These are phyloP conservation scores for Echeneis naucrates DNA, from an alignment of 2,797 vertebrate genomes.

Conservation along the genomic window DNA sequence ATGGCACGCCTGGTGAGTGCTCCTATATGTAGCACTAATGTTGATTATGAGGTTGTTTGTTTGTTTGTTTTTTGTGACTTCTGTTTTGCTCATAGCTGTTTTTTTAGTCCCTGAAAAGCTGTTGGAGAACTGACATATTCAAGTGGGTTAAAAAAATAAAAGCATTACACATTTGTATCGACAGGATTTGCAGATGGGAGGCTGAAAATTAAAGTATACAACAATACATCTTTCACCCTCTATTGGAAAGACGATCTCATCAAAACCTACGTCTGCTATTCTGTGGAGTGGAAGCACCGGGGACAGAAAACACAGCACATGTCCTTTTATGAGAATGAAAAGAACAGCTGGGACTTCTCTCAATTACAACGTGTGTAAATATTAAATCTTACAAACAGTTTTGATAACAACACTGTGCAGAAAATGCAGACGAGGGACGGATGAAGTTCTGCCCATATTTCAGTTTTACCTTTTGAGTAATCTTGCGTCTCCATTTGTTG, in stretches of 20 bases:
- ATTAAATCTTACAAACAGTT: background rate
- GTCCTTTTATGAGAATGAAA: conserved; percentile 57
- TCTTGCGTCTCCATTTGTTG: background rate
- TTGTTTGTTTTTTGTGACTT: background rate
- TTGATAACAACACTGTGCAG: too few relatives aligned
- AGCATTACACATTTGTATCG: background rate
- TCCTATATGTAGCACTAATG: background rate
- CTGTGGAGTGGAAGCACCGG: conserved; percentile 84
- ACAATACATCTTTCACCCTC: conserved; percentile 71
- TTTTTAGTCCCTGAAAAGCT: too few relatives aligned
- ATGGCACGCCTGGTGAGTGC: conserved; percentile 30
- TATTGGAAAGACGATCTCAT: conserved; percentile 77
- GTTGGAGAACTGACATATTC: too few relatives aligned
- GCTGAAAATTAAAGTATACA: conserved; percentile 77
- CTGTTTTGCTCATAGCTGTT: too few relatives aligned
- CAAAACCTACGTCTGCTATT: conserved; percentile 78
- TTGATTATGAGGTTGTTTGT: background rate
- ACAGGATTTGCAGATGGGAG: conserved; percentile 68
- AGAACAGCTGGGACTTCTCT: conserved; percentile 28
- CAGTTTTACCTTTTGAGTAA: too few relatives aligned
- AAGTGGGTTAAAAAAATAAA: background rate
- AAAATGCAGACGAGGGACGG: background rate
- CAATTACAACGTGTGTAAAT: conserved; percentile 50
- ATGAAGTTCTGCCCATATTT: background rate
- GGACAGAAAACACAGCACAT: conserved; percentile 1